phyloP scores from a whole-genome alignment of 2,888 invertebrate genomes.

The Ethmia dodecea region DNA sequence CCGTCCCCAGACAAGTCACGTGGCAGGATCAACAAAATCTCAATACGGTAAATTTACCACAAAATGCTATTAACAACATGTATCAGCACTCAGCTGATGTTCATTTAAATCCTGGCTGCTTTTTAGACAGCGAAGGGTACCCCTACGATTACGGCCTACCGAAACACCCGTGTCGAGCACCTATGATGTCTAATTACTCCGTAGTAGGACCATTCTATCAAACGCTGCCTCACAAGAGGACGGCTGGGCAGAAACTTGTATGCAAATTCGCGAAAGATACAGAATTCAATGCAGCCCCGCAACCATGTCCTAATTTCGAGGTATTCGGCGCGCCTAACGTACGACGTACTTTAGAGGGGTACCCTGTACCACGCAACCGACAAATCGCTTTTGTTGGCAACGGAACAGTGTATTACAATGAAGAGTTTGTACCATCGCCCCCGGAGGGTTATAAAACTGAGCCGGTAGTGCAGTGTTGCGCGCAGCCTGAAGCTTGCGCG shows the following conservation, averaged over 20 bases:
- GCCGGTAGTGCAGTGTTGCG: conserved; percentile 66
- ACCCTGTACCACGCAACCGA: conserved; percentile 79
- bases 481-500: conserved; percentile 59
- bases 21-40: conserved; percentile 72
- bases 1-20: conserved; percentile 72
- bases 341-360: conserved; percentile 88
- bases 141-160: conserved; percentile 88
- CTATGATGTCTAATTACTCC: conserved; percentile 64
- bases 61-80: conserved; percentile 66
- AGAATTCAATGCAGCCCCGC: conserved; percentile 59
- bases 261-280: conserved; percentile 72
- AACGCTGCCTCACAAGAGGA: conserved; percentile 86
- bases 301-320: conserved; percentile 61
- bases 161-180: conserved; percentile 75
- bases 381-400: conserved; percentile 70
- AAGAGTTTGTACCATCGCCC: conserved; percentile 81
- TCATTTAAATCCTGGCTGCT: conserved; percentile 85
- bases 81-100: conserved; percentile 85
- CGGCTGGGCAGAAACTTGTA: conserved; percentile 73
- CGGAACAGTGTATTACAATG: conserved; percentile 68
- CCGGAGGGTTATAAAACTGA: conserved; percentile 84
- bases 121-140: conserved; percentile 87
- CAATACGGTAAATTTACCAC: conserved; percentile 67
- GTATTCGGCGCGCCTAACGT: conserved; percentile 74
- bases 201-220: conserved; percentile 80